Conservation (phyloP, 2,888 invertebrate species). For the Athalia rosae region DNA sequence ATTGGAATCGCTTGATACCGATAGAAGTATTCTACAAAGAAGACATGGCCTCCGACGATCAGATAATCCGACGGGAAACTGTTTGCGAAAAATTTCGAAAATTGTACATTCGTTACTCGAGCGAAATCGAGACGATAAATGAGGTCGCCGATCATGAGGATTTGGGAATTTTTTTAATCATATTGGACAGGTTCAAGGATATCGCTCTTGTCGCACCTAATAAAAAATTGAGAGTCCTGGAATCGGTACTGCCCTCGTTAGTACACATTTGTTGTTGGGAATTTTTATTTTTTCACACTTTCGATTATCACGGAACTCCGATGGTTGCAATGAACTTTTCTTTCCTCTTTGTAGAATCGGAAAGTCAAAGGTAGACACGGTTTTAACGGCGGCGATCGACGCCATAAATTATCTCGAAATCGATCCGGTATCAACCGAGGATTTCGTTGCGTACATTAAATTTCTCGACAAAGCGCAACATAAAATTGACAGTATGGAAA, state of each 20-base stretch:
- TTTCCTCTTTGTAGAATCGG: constrained; percentile 76
- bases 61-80: constrained; percentile 79
- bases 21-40: constrained; percentile 83
- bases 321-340: background rate
- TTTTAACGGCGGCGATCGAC: constrained; percentile 78
- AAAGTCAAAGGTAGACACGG: constrained; percentile 75
- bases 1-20: constrained; percentile 79
- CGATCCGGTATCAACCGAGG: constrained; percentile 82
- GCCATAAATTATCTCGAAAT: constrained; percentile 76
- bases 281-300: background rate
- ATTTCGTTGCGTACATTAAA: constrained; percentile 82
- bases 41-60: constrained; percentile 80
- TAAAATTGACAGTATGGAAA: constrained; percentile 83
- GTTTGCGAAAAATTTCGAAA: constrained; percentile 77
- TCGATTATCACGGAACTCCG: constrained; percentile 5
- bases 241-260: constrained; percentile 81
- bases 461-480: constrained; percentile 82
- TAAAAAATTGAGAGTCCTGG: constrained; percentile 80
- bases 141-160: constrained; percentile 81
- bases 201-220: constrained; percentile 83
- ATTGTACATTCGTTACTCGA: constrained; percentile 81
- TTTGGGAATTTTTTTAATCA: constrained; percentile 84
- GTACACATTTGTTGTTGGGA: constrained; percentile 53
- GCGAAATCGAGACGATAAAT: constrained; percentile 82
- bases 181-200: constrained; percentile 83